These are phyloP conservation scores for Diplolepis rosae DNA, from an alignment of 2,888 invertebrate genomes.

Conservation along the genomic window DNA sequence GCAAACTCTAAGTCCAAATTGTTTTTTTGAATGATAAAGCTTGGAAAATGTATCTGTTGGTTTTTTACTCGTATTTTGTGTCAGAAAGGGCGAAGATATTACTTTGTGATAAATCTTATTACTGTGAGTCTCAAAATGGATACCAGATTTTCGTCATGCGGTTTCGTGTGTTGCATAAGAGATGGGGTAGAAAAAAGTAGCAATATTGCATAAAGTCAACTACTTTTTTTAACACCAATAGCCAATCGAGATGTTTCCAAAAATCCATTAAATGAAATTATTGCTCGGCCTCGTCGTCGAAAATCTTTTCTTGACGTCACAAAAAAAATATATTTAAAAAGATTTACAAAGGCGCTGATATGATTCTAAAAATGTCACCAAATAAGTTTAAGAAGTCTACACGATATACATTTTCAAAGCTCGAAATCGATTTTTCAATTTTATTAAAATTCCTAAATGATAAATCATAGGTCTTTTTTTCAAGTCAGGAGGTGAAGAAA, in stretches of 20 bases:
- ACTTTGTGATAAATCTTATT: slow-evolving; percentile 27
- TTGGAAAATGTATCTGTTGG: background rate
- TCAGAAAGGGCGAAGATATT: slow-evolving; percentile 10
- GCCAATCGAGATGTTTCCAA: background rate
- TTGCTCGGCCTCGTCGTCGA: background rate
- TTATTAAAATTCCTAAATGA: background rate
- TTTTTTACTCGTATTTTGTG: background rate
- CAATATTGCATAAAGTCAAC: background rate
- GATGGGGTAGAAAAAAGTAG: background rate
- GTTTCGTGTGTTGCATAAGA: background rate
- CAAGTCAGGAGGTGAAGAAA: background rate
- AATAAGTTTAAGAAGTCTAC: too few species aligned
- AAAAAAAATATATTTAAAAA: background rate
- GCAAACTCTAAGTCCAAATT: too few species aligned
- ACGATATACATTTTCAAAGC: background rate
- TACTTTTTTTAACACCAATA: slow-evolving; percentile 3
- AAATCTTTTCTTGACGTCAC: background rate
- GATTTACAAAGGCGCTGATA: too few species aligned
- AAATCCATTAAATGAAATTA: slow-evolving; percentile 7
- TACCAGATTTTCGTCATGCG: slow-evolving; percentile 22
- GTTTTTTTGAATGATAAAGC: too few species aligned
- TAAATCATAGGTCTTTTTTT: background rate
- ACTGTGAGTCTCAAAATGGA: slow-evolving; percentile 4
- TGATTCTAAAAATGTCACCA: too few species aligned
- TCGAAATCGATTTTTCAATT: background rate